Evolutionary conservation across 2,888 invertebrate genomes (phyloP).

Genomic region (Stenichneumon culpator): DNA sequence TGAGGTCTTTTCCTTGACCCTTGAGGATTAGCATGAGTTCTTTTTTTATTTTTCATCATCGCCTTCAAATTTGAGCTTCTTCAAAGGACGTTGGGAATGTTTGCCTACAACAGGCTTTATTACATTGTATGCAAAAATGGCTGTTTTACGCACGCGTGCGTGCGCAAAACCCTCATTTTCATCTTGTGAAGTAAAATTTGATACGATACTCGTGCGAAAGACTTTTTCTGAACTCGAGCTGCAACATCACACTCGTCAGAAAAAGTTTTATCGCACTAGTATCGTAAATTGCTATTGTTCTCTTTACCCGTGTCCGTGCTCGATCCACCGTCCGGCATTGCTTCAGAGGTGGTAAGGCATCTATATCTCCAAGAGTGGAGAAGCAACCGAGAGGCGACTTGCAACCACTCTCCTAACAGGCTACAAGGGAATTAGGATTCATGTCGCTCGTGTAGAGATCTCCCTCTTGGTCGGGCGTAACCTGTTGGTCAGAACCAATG

Average conservation of each 20-base stretch:
- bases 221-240: too few species aligned
- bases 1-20: neutral
- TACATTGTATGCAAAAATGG: too few species aligned
- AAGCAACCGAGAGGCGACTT: conserved; percentile 9
- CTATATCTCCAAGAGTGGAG: neutral
- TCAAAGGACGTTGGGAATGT: neutral
- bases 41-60: neutral
- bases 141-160: too few species aligned
- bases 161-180: too few species aligned
- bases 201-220: too few species aligned
- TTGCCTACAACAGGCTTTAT: neutral
- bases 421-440: conserved; percentile 56
- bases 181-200: too few species aligned
- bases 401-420: conserved; percentile 8
- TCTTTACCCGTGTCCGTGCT: neutral
- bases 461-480: conserved; percentile 38
- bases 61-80: neutral
- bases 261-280: too few species aligned
- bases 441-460: conserved; percentile 41
- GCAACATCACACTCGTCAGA: too few species aligned
- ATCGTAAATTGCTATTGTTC: too few species aligned
- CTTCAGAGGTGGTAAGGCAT: neutral
- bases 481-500: conserved; percentile 69
- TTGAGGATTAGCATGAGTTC: neutral
- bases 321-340: neutral